A percentile compares a stretch with the other conserved stretches of the same genome.
phyloP scores from a whole-genome alignment of 2,888 invertebrate species.

The Ormyrus thymus region DNA sequence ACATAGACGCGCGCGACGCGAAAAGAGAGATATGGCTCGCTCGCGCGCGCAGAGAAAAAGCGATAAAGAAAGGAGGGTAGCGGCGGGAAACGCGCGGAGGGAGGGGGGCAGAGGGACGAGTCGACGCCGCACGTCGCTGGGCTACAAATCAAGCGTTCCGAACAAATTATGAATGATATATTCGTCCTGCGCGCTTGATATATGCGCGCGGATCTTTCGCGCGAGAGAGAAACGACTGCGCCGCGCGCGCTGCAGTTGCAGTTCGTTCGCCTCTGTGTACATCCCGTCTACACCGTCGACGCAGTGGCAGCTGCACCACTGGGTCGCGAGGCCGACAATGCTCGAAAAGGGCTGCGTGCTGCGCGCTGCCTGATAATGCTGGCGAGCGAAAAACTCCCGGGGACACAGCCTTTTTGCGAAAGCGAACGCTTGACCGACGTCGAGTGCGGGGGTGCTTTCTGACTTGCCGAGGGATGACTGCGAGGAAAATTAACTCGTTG shows the following conservation, averaged over 20 bases:
- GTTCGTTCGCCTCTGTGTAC: slow-evolving; percentile 1
- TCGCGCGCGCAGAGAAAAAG: slow-evolving; percentile 25
- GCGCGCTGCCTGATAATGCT: no score
- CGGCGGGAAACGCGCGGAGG: no score
- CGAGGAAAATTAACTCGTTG: no score
- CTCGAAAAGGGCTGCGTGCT: no score
- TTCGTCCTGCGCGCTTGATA: slow-evolving; percentile 72
- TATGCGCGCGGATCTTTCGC: slow-evolving; percentile 62
- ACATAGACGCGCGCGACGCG: slow-evolving; percentile 1
- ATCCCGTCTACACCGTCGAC: not conserved
- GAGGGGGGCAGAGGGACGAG: slow-evolving; percentile 63
- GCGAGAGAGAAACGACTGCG: slow-evolving; percentile 5
- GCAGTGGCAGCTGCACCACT: no score
- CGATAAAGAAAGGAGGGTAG: slow-evolving; percentile 53
- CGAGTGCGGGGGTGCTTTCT: no score
- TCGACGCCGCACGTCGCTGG: slow-evolving; percentile 72
- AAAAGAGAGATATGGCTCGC: slow-evolving; percentile 22
- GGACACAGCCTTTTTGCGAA: no score
- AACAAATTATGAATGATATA: slow-evolving; percentile 75
- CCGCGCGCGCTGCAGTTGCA: slow-evolving; percentile 7
- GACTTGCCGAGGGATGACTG: no score
- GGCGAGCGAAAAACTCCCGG: no score
- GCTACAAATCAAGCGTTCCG: slow-evolving; percentile 74
- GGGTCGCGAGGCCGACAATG: no score
- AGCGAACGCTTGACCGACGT: no score